phyloP scores from a whole-genome alignment of 2,888 invertebrate genomes.

The Baccha elongata region DNA sequence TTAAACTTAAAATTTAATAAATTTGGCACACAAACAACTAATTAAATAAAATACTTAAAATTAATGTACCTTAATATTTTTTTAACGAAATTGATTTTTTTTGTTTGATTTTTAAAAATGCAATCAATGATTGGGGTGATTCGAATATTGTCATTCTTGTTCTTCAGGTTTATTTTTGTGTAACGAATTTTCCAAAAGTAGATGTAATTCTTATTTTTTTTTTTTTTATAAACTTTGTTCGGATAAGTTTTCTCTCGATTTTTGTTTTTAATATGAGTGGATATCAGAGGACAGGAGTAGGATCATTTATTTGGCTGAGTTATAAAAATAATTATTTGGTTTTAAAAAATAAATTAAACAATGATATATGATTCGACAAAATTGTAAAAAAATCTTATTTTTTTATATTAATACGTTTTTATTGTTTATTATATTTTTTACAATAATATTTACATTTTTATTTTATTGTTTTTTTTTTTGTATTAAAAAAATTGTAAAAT shows the following conservation, averaged over 20 bases:
- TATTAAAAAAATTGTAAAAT: slow-evolving; percentile 24
- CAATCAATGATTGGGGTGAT: slow-evolving; percentile 63
- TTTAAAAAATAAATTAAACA: slow-evolving; percentile 25
- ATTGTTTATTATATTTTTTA: slow-evolving; percentile 52
- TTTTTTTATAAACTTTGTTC: slow-evolving; percentile 48
- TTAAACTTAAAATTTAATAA: slow-evolving; percentile 14
- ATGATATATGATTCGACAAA: slow-evolving; percentile 71
- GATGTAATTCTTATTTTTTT: slow-evolving; percentile 5
- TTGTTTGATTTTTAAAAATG: slow-evolving; percentile 52
- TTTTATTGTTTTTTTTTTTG: slow-evolving; percentile 35
- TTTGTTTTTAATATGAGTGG: slow-evolving; percentile 44
- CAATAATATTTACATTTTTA: slow-evolving; percentile 74
- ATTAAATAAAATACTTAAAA: slow-evolving; percentile 66
- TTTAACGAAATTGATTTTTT: slow-evolving; percentile 55
- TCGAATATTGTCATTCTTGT: slow-evolving; percentile 63
- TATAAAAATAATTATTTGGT: slow-evolving; percentile 2
- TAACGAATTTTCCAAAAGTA: slow-evolving; percentile 64
- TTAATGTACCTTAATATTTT: slow-evolving; percentile 65
- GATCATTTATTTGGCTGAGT: slow-evolving; percentile 27
- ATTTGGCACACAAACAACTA: slow-evolving; percentile 63
- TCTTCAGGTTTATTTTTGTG: slow-evolving; percentile 67
- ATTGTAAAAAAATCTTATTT: slow-evolving; percentile 31
- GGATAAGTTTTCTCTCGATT: slow-evolving; percentile 69
- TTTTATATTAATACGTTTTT: slow-evolving; percentile 34
- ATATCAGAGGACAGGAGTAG: slow-evolving; percentile 32